A percentile compares a stretch with the other conserved stretches of the same genome.
phyloP scores from a whole-genome alignment of 64 coral and sea anemone species.

The Stichodactyla mertensii region DNA sequence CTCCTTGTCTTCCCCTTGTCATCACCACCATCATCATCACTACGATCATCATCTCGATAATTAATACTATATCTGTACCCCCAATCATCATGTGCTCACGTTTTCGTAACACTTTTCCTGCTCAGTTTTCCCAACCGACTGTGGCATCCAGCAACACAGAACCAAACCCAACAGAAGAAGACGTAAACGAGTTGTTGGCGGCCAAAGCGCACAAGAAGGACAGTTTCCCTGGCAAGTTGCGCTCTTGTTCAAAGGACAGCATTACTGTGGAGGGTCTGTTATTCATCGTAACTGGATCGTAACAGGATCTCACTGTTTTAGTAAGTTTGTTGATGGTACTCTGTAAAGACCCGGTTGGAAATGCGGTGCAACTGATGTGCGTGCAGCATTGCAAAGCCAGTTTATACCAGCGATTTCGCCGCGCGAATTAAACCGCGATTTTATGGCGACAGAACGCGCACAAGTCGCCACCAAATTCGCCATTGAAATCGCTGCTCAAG shows the following conservation, averaged over 20 bases:
- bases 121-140: neutral
- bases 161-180: slow-evolving; percentile 4
- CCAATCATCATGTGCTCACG: too few relatives aligned
- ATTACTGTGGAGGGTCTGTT: slow-evolving; percentile 56
- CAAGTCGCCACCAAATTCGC: too few relatives aligned
- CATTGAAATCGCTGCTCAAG: too few relatives aligned
- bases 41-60: too few relatives aligned
- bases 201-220: slow-evolving; percentile 31
- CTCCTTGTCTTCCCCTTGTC: too few relatives aligned
- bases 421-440: too few relatives aligned
- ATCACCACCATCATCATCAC: too few relatives aligned
- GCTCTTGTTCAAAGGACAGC: slow-evolving; percentile 32
- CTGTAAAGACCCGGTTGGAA: neutral
- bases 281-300: slow-evolving; percentile 38
- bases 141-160: slow-evolving; percentile 7
- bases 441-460: too few relatives aligned
- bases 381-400: too few relatives aligned
- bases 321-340: slow-evolving; percentile 20
- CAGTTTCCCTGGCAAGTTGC: slow-evolving; percentile 59
- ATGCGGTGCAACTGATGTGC: neutral
- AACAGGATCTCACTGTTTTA: slow-evolving; percentile 48
- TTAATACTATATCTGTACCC: too few relatives aligned
- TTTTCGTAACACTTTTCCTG: neutral
- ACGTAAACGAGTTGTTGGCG: slow-evolving; percentile 39
- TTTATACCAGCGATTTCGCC: too few relatives aligned